phyloP scores from a whole-genome alignment of 2,797 vertebrate genomes.

The Meda fulgida region DNA sequence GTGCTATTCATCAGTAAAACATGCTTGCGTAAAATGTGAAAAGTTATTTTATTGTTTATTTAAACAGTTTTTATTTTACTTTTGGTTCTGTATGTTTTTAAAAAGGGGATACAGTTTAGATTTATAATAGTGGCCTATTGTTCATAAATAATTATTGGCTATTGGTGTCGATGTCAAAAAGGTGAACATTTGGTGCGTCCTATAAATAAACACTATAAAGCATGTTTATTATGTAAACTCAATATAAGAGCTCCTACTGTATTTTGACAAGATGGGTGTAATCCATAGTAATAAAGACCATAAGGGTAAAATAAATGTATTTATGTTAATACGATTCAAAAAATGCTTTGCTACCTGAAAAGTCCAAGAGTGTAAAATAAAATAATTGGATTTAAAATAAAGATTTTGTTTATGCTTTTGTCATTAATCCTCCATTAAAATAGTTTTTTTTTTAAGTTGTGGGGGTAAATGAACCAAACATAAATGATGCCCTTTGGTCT shows the following conservation, averaged over 20 bases:
- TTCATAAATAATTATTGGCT: neutral
- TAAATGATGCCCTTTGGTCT: constrained; percentile 73
- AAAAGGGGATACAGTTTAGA: neutral
- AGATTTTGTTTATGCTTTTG: neutral
- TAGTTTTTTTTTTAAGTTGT: neutral
- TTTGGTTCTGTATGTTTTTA: neutral
- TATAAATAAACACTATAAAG: neutral
- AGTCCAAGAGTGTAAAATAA: too few relatives aligned
- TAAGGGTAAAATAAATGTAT: constrained; percentile 70
- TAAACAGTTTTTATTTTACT: neutral
- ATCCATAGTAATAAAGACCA: constrained; percentile 87
- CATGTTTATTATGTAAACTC: neutral
- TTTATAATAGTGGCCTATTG: neutral
- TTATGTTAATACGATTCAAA: neutral
- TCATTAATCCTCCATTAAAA: neutral
- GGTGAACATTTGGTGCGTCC: too few relatives aligned
- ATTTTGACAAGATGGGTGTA: constrained; percentile 71
- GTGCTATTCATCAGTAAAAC: neutral
- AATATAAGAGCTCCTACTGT: neutral
- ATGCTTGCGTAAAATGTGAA: neutral
- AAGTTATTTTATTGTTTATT: neutral
- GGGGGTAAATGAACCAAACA: neutral
- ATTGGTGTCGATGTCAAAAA: neutral
- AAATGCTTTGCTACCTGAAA: neutral
- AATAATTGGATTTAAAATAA: neutral